Base-by-base conservation (phyloP, 2,888 invertebrate genomes). In the Drosophila seclusa region DNA sequence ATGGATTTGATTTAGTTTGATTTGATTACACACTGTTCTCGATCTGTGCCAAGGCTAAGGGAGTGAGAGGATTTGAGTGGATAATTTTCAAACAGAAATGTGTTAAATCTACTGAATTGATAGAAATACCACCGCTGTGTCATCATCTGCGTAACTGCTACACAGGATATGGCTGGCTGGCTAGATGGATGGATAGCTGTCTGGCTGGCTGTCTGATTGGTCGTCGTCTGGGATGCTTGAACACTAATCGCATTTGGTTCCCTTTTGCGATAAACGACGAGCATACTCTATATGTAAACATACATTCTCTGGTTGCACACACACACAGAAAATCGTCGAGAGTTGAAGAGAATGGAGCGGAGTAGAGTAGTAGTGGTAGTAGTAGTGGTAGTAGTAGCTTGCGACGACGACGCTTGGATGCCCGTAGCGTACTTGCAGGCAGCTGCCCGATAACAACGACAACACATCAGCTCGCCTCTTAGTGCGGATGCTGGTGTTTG, bases 401-500 rank as follows among this genome's bases (percentile, higher is more conserved):
- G 42, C 21, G 60, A 61, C 60, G 74, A 68, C 72, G 76, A 80
- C 63, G 80, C 80, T 78, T 69, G 62, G 73, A 65, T 72, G 69
- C 82, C 82, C 77, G 69, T 82, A 73, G 80, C 78, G 88, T 81
- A 79, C 79, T 73, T 88, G 84, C 89, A 88, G 82, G 82, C 89
- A 87, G 82, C 89, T 87, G 89, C 89, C 85, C 89, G 82, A 69
- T 86, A 86, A 82, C 87, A 85, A 89, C 89, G 82, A 86, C 85
- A 86, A 85, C 87, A 72, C 85, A 89, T 89, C 89, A 86, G 85
- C 82, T 76, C 78, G 86, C 78, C 69, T 66, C 86, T 60, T 70
- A 59, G 72, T 55, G 83, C 81, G 82, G 76, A 52, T 76, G 80
- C 85, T 86, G 86, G 79, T 82, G 82, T 72, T 86, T 87, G 80